phyloP scores from a whole-genome alignment of 2,113 vertebrate species.

The Eulemur rufifrons region DNA sequence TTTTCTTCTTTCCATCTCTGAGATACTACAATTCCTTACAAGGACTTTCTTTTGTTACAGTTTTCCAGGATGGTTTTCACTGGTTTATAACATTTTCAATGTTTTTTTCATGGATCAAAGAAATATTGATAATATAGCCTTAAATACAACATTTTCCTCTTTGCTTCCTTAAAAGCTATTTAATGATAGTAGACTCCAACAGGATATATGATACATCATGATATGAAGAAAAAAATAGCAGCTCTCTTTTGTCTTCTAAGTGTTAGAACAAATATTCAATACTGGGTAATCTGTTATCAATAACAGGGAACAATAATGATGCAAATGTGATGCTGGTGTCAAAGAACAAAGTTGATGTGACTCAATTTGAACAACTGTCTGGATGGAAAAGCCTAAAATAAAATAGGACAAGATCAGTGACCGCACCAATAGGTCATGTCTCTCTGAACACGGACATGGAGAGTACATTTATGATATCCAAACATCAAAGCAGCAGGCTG shows the following conservation, averaged over 20 bases:
- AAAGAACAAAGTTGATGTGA: background rate
- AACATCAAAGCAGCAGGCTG: rapidly evolving
- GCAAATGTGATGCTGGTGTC: background rate
- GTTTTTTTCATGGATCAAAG: background rate
- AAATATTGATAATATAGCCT: background rate
- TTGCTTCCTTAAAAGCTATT: background rate
- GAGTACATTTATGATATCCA: rapidly evolving
- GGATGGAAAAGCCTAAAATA: background rate
- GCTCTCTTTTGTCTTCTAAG: background rate
- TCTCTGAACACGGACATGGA: background rate
- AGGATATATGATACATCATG: background rate
- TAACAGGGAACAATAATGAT: too few species aligned
- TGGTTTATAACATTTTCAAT: background rate
- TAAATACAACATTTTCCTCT: background rate
- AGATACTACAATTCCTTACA: background rate
- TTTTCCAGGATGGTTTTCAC: background rate
- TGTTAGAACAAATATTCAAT: background rate
- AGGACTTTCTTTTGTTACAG: background rate
- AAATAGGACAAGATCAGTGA: background rate
- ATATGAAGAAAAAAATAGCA: background rate
- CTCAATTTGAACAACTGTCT: background rate
- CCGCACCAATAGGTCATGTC: rapidly evolving
- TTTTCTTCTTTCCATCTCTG: background rate
- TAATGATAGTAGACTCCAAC: background rate
- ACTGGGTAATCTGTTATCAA: background rate